These are phyloP conservation scores for Orthosia gracilis DNA, from an alignment of 2,888 invertebrate genomes.

Conservation along the genomic window DNA sequence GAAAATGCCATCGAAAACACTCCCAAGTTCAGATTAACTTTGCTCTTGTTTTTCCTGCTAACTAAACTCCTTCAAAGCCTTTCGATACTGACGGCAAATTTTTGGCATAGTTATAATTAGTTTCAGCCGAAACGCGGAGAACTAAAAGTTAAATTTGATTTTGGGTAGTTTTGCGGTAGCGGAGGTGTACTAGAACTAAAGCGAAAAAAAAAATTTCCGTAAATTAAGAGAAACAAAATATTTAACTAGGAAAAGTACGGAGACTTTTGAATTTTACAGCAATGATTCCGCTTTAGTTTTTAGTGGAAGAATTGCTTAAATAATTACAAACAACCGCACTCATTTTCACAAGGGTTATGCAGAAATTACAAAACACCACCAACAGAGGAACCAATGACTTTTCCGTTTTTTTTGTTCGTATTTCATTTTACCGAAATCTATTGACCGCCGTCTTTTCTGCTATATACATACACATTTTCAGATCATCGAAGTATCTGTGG, in stretches of 20 bases:
- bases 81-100: slow-evolving; percentile 49
- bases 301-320: not conserved
- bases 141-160: slow-evolving; percentile 63
- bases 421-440: no score
- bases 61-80: slow-evolving; percentile 37
- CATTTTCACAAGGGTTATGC: no score
- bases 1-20: not conserved
- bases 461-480: no score
- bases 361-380: no score
- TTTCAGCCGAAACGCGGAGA: slow-evolving; percentile 32
- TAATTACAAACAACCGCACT: no score
- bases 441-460: no score
- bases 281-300: not conserved
- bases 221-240: not conserved
- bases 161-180: slow-evolving; percentile 31
- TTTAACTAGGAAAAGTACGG: not conserved
- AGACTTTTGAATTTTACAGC: not conserved
- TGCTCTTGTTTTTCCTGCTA: slow-evolving; percentile 41
- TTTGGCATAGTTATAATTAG: slow-evolving; percentile 63
- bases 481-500: no score
- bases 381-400: no score
- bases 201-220: not conserved
- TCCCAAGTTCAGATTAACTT: slow-evolving; percentile 51
- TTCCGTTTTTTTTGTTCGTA: no score
- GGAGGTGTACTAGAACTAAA: slow-evolving; percentile 27